phyloP scores from a whole-genome alignment of 2,888 invertebrate species.

The Yponomeuta malinellus region DNA sequence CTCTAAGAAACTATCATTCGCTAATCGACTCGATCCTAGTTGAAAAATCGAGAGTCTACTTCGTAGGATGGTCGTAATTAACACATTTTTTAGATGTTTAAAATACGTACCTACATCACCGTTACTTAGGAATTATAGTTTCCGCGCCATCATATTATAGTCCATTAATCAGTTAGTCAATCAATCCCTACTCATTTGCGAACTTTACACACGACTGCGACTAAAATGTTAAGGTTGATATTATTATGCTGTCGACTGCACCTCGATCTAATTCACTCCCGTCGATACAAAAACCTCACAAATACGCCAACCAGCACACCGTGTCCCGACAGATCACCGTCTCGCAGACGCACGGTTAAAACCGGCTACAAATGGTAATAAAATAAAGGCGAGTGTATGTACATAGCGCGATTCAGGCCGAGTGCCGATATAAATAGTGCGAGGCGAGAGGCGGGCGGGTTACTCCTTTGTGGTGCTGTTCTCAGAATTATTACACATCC shows the following conservation, averaged over 20 bases:
- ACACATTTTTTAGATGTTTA: too few relatives aligned
- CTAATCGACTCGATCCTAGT: too few relatives aligned
- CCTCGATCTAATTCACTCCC: neutral
- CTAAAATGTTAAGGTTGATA: neutral
- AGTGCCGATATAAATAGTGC: constrained; percentile 72
- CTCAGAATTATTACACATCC: neutral
- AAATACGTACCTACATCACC: too few relatives aligned
- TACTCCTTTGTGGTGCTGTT: neutral
- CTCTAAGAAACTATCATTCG: too few relatives aligned
- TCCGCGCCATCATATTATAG: too few relatives aligned
- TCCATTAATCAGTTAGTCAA: too few relatives aligned
- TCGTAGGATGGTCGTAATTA: too few relatives aligned
- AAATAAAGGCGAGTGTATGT: constrained; percentile 56
- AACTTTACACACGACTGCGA: neutral
- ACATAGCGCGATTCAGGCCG: constrained; percentile 64
- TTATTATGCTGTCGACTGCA: neutral
- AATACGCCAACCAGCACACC: neutral
- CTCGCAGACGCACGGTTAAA: constrained; percentile 4
- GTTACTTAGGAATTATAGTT: too few relatives aligned
- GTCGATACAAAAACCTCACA: neutral
- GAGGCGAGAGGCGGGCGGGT: constrained; percentile 45
- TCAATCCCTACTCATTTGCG: too few relatives aligned
- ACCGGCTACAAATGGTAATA: constrained; percentile 66
- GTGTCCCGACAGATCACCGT: neutral
- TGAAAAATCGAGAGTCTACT: too few relatives aligned